These are phyloP conservation scores for Hypomecis atomaria DNA, from an alignment of 2,888 invertebrate genomes.

Conservation along the genomic window DNA sequence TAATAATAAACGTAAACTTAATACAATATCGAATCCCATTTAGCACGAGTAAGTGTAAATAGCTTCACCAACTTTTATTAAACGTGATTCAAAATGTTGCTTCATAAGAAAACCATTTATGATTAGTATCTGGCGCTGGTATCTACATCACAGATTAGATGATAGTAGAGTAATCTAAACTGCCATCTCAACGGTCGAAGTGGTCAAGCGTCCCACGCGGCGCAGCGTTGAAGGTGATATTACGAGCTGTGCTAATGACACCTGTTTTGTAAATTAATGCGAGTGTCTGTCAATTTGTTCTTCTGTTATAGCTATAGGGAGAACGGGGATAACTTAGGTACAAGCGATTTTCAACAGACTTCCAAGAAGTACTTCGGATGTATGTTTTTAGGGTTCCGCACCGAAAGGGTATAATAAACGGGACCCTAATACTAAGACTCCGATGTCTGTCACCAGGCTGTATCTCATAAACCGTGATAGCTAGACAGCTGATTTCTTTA, in stretches of 20 bases:
- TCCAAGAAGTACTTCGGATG: too few species aligned
- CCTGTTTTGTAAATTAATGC: neutral
- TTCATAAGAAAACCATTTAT: conserved; percentile 5
- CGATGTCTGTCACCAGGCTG: too few species aligned
- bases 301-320: too few species aligned
- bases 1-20: too few species aligned
- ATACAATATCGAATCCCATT: neutral
- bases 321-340: too few species aligned
- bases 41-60: neutral
- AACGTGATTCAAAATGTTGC: neutral
- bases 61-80: neutral
- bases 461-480: too few species aligned
- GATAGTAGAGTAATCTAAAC: conserved; percentile 1
- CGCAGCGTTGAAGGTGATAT: conserved; percentile 8
- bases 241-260: conserved; percentile 1
- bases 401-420: too few species aligned
- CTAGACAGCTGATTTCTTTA: too few species aligned
- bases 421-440: too few species aligned
- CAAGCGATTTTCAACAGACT: too few species aligned
- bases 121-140: conserved; percentile 3
- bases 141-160: neutral
- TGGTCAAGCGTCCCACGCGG: conserved; percentile 14
- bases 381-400: too few species aligned
- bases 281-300: too few species aligned
- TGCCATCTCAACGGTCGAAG: conserved; percentile 17